These are phyloP conservation scores for Muraenolepis orangiensis DNA, from an alignment of 2,797 vertebrate species.

Conservation along the genomic window DNA sequence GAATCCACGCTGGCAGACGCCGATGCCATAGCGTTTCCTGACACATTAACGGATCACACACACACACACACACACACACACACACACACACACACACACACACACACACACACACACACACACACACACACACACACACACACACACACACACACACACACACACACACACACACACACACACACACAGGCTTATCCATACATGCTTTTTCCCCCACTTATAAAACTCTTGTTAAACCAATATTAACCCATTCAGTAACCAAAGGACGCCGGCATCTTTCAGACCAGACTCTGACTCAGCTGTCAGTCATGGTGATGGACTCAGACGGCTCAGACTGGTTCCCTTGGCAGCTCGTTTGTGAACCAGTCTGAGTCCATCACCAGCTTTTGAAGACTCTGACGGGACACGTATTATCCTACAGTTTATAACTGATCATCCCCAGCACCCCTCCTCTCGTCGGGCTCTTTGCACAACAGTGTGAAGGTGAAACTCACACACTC, in stretches of 20 bases:
- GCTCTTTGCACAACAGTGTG: neutral
- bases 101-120: neutral
- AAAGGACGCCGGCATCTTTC: neutral
- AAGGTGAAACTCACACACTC: neutral
- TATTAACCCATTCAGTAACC: neutral
- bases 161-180: neutral
- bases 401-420: neutral
- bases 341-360: conserved; percentile 11
- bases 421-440: too few relatives aligned
- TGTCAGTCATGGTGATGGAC: too few relatives aligned
- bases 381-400: neutral
- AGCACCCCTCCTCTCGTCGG: too few relatives aligned
- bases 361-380: neutral
- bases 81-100: neutral
- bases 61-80: neutral
- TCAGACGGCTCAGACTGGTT: too few relatives aligned
- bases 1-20: conserved; percentile 86
- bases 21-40: conserved; percentile 69
- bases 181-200: neutral
- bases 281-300: conserved; percentile 32
- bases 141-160: neutral
- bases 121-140: neutral
- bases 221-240: neutral
- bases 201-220: neutral
- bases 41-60: neutral